Conservation (phyloP, 2,113 vertebrate genomes). For the Myrmophylax atrothorax region DNA sequence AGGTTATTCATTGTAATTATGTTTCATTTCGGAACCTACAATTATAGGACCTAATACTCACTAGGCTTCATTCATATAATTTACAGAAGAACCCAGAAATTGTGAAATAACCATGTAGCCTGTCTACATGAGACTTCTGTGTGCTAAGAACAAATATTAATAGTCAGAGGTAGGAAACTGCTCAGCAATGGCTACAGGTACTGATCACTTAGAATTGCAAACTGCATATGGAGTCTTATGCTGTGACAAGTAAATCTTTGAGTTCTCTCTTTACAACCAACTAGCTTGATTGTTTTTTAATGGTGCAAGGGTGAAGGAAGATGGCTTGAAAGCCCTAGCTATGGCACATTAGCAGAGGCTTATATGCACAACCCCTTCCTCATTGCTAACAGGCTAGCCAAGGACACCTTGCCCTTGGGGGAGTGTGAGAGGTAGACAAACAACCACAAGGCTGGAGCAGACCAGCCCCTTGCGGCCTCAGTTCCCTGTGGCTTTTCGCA, state of each 20-base stretch:
- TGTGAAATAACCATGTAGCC: neutral
- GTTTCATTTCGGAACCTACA: neutral
- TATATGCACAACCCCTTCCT: too few relatives aligned
- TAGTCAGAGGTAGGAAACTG: neutral
- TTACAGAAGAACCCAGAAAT: neutral
- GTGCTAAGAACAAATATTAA: neutral
- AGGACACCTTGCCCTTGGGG: too few relatives aligned
- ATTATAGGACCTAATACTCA: neutral
- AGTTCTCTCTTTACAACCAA: neutral
- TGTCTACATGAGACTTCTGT: neutral
- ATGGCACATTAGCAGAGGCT: too few relatives aligned
- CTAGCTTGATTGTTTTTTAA: neutral
- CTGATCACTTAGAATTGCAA: neutral
- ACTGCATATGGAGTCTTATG: neutral
- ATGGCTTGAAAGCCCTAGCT: too few relatives aligned
- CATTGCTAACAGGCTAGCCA: too few relatives aligned
- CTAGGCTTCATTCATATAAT: neutral
- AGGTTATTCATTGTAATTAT: constrained; percentile 47
- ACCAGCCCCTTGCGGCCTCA: too few relatives aligned
- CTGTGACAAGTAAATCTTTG: neutral
- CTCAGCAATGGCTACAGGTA: neutral
- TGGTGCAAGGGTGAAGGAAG: neutral
- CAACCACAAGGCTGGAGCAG: too few relatives aligned
- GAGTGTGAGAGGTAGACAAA: too few relatives aligned
- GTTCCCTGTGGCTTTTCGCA: too few relatives aligned